These are phyloP conservation scores for Amazona guildingii DNA, from an alignment of 2,113 vertebrate genomes.

Conservation along the genomic window DNA sequence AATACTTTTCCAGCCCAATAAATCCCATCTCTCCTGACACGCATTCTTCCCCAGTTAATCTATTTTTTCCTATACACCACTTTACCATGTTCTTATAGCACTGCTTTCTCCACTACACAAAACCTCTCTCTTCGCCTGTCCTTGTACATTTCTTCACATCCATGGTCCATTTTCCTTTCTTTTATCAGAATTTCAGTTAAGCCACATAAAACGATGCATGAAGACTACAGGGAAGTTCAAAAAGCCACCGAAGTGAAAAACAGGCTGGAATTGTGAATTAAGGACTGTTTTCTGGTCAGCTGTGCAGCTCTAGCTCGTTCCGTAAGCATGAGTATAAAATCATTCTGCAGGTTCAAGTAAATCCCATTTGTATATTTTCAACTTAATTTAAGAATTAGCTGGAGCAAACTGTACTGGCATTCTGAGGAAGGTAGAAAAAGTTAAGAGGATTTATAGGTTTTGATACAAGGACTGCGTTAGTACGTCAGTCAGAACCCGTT, in stretches of 20 bases:
- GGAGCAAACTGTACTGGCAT: not conserved
- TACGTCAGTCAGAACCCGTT: not conserved
- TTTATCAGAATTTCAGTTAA: conserved; percentile 7
- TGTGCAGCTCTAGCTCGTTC: not conserved
- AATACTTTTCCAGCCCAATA: not conserved
- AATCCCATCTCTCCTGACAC: not conserved
- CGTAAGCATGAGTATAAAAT: conserved; percentile 28
- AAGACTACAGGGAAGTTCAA: conserved; percentile 5
- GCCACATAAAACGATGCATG: not conserved
- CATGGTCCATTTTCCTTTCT: not conserved
- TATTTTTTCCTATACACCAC: not conserved
- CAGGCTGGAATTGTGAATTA: not conserved
- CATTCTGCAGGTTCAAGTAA: conserved; percentile 14
- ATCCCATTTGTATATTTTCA: conserved; percentile 16
- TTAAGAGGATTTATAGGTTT: not conserved
- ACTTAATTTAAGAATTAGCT: conserved; percentile 33
- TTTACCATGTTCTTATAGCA: not conserved
- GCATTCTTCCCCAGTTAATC: not conserved
- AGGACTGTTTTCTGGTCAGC: conserved; percentile 22
- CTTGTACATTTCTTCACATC: not conserved
- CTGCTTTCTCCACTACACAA: not conserved
- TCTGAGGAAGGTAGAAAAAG: not conserved
- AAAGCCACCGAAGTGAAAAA: conserved; percentile 22
- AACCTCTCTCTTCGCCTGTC: conserved; percentile 3
- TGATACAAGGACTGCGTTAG: not conserved